Evolutionary conservation across 2,797 vertebrate genomes (phyloP).

Genomic region (Alfaro cultratus): DNA sequence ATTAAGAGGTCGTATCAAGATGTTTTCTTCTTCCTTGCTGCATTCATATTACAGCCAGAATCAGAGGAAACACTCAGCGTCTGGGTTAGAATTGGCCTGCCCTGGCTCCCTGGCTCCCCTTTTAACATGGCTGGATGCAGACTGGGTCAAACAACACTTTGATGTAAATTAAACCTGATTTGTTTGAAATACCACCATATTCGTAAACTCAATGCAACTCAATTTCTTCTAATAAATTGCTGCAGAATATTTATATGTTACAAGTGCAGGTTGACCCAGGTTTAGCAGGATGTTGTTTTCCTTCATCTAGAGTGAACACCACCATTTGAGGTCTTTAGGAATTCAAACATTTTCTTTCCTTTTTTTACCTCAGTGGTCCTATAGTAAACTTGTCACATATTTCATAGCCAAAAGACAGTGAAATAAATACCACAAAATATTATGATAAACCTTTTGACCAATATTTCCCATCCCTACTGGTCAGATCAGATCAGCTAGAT

Average conservation of each 20-base stretch:
- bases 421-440: not conserved
- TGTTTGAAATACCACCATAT: not conserved
- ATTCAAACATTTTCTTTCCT: not conserved
- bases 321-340: not conserved
- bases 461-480: not conserved
- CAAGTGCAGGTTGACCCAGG: not conserved
- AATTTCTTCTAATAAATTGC: not conserved
- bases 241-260: not conserved
- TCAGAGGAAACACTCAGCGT: conserved; percentile 66
- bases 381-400: not conserved
- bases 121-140: conserved; percentile 35
- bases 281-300: not conserved
- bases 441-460: not conserved
- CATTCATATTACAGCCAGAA: conserved; percentile 78
- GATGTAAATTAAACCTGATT: not conserved
- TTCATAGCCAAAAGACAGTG: not conserved
- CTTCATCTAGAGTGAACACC: not conserved
- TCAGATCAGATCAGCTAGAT: not conserved
- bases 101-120: conserved; percentile 8
- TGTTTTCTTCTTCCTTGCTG: conserved; percentile 76
- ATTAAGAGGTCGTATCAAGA: conserved; percentile 71
- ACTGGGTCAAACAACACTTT: conserved; percentile 34
- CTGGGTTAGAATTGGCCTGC: conserved; percentile 67
- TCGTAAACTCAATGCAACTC: not conserved
- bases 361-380: not conserved